Evolutionary conservation across 2,113 vertebrate species (phyloP).

Genomic region (Onychorhynchus coronatus): DNA sequence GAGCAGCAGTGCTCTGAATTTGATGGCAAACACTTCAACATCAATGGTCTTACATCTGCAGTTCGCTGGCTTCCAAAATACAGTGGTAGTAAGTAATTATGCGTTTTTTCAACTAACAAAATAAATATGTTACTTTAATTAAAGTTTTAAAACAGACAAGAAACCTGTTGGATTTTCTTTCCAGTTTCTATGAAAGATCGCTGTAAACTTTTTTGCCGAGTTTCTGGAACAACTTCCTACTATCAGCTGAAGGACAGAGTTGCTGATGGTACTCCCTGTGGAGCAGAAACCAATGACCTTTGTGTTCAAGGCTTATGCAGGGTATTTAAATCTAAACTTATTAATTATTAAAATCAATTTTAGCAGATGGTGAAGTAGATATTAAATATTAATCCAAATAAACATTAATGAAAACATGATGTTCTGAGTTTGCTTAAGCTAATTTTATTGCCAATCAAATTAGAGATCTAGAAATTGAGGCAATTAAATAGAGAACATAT

Average conservation of each 20-base stretch:
- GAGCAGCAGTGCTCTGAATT: constrained; percentile 94
- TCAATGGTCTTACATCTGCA: constrained; percentile 88
- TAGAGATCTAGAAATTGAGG: neutral
- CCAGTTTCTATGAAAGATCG: constrained; percentile 95
- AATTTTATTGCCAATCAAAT: neutral
- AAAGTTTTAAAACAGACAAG: neutral
- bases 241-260: constrained; percentile 95
- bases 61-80: constrained; percentile 97
- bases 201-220: constrained; percentile 96
- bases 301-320: constrained; percentile 98
- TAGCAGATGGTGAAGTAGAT: neutral
- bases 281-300: constrained; percentile 90
- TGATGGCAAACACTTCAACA: constrained; percentile 95
- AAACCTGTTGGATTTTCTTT: constrained; percentile 58
- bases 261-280: constrained; percentile 91
- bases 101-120: neutral
- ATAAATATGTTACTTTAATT: neutral
- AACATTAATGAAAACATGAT: neutral
- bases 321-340: constrained; percentile 76
- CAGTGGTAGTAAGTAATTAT: constrained; percentile 89
- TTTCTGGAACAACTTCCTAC: constrained; percentile 89
- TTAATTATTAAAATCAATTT: constrained; percentile 10
- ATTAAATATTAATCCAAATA: constrained; percentile 1
- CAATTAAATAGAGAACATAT: neutral
- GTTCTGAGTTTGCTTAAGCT: neutral